A percentile compares a stretch with the other conserved stretches of the same genome.
Conservation (phyloP, 2,888 invertebrate species). For the Diadegma fenestrale region DNA sequence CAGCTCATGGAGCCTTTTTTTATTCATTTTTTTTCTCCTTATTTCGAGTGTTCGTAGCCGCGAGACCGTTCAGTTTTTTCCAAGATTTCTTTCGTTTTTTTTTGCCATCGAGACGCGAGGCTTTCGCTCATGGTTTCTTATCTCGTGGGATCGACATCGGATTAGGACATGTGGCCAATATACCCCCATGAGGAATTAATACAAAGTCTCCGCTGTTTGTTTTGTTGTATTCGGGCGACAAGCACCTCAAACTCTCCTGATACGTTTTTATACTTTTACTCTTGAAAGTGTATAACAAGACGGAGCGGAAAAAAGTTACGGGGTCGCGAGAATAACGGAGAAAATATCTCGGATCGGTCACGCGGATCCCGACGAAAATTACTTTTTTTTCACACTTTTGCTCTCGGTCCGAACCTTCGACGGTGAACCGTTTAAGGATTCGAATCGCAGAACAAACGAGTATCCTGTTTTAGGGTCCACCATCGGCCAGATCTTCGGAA, state of each 20-base stretch:
- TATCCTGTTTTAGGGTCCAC: not conserved
- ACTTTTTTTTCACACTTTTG: constrained; percentile 18
- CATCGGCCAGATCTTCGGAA: not conserved
- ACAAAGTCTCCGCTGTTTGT: not conserved
- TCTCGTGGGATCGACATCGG: constrained; percentile 12
- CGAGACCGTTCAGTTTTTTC: constrained; percentile 23
- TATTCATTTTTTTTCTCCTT: not conserved
- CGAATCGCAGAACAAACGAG: not conserved
- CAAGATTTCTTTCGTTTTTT: not conserved
- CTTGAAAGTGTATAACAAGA: constrained; percentile 34
- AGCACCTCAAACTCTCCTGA: constrained; percentile 7
- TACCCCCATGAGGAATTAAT: constrained; percentile 45
- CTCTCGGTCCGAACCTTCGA: not conserved
- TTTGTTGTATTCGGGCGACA: constrained; percentile 22
- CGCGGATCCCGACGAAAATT: constrained; percentile 37
- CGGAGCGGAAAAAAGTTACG: not conserved
- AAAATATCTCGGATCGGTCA: constrained; percentile 34
- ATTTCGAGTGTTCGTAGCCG: not conserved
- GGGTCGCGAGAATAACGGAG: not conserved
- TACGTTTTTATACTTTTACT: constrained; percentile 44
- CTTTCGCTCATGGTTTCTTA: not conserved
- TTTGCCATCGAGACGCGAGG: not conserved
- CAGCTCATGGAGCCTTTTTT: not conserved
- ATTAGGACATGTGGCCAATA: constrained; percentile 38
- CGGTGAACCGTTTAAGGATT: not conserved